Evolutionary conservation across 2,113 vertebrate species (phyloP).

Genomic region (Brachypodius melanocephalos): DNA sequence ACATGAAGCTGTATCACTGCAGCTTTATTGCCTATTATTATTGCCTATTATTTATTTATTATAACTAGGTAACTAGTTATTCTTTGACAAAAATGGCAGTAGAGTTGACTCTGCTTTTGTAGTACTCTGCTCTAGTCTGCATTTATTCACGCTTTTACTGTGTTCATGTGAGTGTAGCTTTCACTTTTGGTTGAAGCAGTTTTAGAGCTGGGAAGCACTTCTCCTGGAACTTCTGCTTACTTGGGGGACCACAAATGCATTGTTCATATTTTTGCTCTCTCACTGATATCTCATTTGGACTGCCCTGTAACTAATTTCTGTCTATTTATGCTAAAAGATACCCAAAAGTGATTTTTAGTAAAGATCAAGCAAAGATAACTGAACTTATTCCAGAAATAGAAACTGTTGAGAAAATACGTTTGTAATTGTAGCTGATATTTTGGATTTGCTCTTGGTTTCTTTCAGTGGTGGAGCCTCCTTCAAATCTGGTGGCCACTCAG

Average conservation of each 20-base stretch:
- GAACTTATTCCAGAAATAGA: neutral
- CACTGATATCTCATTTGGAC: neutral
- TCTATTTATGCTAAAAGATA: neutral
- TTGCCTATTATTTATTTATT: too few relatives aligned
- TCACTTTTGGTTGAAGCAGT: neutral
- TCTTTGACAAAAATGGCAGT: neutral
- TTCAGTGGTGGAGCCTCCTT: constrained; percentile 88
- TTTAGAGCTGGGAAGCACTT: neutral
- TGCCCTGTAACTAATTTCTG: neutral
- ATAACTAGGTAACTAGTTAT: neutral
- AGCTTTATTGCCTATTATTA: neutral
- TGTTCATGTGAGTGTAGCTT: neutral
- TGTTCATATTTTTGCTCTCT: neutral
- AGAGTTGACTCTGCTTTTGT: neutral
- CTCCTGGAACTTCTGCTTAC: neutral
- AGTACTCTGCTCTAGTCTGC: neutral
- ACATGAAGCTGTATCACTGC: neutral
- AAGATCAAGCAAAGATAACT: neutral
- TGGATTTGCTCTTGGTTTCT: constrained; percentile 2
- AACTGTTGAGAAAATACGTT: neutral
- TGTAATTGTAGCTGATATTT: neutral
- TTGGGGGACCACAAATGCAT: neutral
- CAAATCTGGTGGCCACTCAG: constrained; percentile 83
- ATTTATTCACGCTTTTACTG: neutral
- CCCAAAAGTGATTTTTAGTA: neutral